Evolutionary conservation across 2,888 invertebrate species (phyloP).

Genomic region (Macrosiphum euphorbiae): DNA sequence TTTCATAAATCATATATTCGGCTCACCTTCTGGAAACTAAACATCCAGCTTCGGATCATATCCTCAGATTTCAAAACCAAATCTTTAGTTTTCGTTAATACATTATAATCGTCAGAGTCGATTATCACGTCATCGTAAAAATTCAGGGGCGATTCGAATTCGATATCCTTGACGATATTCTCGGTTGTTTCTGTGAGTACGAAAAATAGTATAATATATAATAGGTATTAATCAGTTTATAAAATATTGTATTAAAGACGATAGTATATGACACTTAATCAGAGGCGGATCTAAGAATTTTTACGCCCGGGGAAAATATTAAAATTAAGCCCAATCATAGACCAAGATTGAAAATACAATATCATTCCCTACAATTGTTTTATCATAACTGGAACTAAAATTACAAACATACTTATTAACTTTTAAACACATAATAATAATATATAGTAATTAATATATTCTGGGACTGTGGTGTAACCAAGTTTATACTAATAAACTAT

Average conservation of each 20-base stretch:
- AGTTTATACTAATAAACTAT: no score
- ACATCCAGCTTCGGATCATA: conserved; percentile 7
- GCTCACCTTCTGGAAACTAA: conserved; percentile 3
- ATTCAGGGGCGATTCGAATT: not conserved
- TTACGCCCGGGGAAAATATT: no score
- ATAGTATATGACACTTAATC: not conserved
- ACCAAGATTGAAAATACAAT: no score
- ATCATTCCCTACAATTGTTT: no score
- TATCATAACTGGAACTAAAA: no score
- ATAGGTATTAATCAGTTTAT: not conserved
- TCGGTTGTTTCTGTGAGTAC: not conserved
- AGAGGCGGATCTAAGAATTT: no score
- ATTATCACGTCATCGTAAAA: not conserved
- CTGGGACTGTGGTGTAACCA: no score
- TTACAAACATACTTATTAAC: no score
- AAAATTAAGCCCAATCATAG: no score
- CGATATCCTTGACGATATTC: not conserved
- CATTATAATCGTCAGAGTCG: not conserved
- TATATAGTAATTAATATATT: no score
- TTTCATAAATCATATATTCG: not conserved
- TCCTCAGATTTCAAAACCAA: conserved; percentile 25
- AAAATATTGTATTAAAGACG: not conserved
- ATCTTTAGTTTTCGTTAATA: conserved; percentile 15
- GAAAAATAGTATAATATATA: not conserved
- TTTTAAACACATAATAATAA: no score